These are phyloP conservation scores for Thecocarcelia acutangulata DNA, from an alignment of 2,888 invertebrate genomes.

Conservation along the genomic window DNA sequence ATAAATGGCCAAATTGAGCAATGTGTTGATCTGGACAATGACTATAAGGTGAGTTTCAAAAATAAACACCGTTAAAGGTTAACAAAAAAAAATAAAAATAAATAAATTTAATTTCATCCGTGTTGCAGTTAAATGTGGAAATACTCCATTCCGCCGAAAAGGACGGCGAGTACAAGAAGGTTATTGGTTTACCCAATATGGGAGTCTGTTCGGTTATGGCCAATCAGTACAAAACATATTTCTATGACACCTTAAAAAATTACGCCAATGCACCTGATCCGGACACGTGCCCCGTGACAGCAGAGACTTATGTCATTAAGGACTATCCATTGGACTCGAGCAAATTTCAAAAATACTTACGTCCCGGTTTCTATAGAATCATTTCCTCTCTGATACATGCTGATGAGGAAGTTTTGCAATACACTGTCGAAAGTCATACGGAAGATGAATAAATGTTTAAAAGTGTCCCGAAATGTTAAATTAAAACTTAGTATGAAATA, in stretches of 20 bases:
- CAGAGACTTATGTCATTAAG: constrained; percentile 71
- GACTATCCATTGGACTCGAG: constrained; percentile 74
- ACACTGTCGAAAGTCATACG: constrained; percentile 69
- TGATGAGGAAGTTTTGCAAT: constrained; percentile 70
- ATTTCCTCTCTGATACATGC: constrained; percentile 61
- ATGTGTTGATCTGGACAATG: constrained; percentile 72
- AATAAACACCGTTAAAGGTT: not conserved
- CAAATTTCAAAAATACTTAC: constrained; percentile 69
- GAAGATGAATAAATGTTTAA: constrained; percentile 56
- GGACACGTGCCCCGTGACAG: constrained; percentile 73
- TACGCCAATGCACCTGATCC: constrained; percentile 77
- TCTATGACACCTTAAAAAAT: constrained; percentile 75
- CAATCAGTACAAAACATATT: constrained; percentile 73
- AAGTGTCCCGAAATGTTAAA: not conserved
- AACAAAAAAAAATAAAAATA: not conserved
- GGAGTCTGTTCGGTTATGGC: constrained; percentile 73
- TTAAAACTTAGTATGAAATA: not conserved
- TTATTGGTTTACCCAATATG: constrained; percentile 60
- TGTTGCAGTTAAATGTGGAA: constrained; percentile 70
- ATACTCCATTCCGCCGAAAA: constrained; percentile 53
- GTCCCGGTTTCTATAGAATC: constrained; percentile 73
- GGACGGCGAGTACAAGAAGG: constrained; percentile 66
- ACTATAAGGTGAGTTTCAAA: constrained; percentile 74
- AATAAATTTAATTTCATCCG: not conserved
- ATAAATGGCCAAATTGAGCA: constrained; percentile 74